phyloP scores from a whole-genome alignment of 2,113 vertebrate genomes.

The Odontesthes bonariensis region DNA sequence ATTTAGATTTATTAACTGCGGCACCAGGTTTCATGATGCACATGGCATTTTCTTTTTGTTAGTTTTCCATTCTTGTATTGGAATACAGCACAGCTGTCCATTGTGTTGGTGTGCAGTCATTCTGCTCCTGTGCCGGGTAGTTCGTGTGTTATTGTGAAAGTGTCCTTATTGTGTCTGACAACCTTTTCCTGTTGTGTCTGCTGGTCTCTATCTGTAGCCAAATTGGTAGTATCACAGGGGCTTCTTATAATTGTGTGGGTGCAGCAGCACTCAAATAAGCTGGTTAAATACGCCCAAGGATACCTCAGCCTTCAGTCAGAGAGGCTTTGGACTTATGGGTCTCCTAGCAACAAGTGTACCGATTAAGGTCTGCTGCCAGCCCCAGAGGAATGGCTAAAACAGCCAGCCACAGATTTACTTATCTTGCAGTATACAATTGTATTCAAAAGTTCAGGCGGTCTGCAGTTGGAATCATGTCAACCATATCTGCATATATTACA shows the following conservation, averaged over 20 bases:
- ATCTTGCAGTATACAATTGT: conserved; percentile 18
- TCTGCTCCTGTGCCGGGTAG: conserved; percentile 1
- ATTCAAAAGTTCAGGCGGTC: conserved; percentile 22
- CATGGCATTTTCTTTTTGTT: conserved; percentile 24
- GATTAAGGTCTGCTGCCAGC: conserved; percentile 79
- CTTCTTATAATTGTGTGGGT: conserved; percentile 77
- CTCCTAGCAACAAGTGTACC: conserved; percentile 88
- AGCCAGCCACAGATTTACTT: conserved; percentile 37
- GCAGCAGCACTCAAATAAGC: conserved; percentile 85
- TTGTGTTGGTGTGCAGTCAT: neutral
- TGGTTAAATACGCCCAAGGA: conserved; percentile 86
- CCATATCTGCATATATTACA: neutral
- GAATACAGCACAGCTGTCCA: neutral
- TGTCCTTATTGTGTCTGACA: conserved; percentile 10
- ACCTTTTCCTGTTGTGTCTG: conserved; percentile 39
- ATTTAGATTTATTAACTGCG: conserved; percentile 48
- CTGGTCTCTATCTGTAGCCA: conserved; percentile 27
- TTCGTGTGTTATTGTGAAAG: neutral
- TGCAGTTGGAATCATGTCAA: neutral
- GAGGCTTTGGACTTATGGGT: conserved; percentile 86
- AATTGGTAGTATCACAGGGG: conserved; percentile 66
- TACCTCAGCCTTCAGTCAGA: conserved; percentile 80
- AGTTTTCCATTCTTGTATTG: neutral
- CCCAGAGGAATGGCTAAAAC: conserved; percentile 70
- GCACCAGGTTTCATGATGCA: conserved; percentile 29